Evolutionary conservation across 2,797 vertebrate genomes (phyloP).

Genomic region (Pangasius sanitwongsei): DNA sequence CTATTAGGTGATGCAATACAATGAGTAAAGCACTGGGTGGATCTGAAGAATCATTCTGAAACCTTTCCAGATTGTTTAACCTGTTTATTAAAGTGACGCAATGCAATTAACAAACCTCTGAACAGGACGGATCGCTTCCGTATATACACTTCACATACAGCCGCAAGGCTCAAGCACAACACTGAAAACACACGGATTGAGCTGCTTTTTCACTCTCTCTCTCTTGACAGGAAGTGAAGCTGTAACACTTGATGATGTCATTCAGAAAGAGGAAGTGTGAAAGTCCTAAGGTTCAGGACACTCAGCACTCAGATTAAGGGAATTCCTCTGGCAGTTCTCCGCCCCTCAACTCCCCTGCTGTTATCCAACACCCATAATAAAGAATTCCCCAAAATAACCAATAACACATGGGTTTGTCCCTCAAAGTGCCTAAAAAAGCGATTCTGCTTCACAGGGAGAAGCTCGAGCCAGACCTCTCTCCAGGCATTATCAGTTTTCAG

Average conservation of each 20-base stretch:
- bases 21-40: background rate
- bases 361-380: background rate
- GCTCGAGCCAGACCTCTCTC: background rate
- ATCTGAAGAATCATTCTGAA: background rate
- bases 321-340: background rate
- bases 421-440: background rate
- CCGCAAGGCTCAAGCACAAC: background rate
- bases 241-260: constrained; percentile 36
- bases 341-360: background rate
- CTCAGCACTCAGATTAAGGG: no score
- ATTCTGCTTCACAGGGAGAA: background rate
- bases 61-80: background rate
- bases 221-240: constrained; percentile 28
- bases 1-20: background rate
- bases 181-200: background rate
- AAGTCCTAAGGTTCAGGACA: background rate
- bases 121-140: background rate
- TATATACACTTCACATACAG: background rate
- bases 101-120: background rate
- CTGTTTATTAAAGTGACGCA: background rate
- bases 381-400: background rate
- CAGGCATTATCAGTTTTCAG: background rate
- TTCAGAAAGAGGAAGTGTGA: constrained; percentile 24
- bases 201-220: background rate
- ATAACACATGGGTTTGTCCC: background rate